Evolutionary conservation across 2,888 invertebrate genomes (phyloP), one percentile per base, ranked within the genome.

Genomic region (Rhagium mordax): DNA sequence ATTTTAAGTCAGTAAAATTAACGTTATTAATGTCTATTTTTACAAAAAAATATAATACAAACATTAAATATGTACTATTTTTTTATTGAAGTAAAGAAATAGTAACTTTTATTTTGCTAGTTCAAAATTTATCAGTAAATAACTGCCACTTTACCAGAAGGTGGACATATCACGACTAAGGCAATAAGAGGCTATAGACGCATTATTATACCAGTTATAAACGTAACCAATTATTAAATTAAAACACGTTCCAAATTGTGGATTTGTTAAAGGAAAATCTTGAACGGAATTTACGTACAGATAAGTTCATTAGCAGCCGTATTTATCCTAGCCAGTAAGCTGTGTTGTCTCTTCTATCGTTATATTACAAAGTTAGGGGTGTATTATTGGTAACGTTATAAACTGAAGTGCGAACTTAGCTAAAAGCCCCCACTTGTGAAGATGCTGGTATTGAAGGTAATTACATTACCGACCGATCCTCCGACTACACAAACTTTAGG

Each of bases 301-400:
- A 71, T 74, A 74, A 74, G 72, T 77, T 77, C 73, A 73, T 77
- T 76, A 77, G 62, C 72, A 55, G 59, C 62, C 62, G 67, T 78
- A 74, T 74, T 75, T 75, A 75, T 70, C 71, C 68, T 78, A 61
- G 60, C 69, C 70, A 59, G 57, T 57, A 68, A 69, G 53, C 55
- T n/a, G 62, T 62, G 68, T 74, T 74, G 71, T 74, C 60, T 59
- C 59, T 47, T 62, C 61, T 33, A 71, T 64, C 69, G 51, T 66
- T 33, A 51, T 41, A 74, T 76, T 76, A 72, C 77, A 77, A 81
- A 81, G 79, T 81, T 81, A 65, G 77, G 81, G 82, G 81, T 80
- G 81, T 84, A 84, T 84, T 85, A 84, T 84, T 82, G 84, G 82
- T 85, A 85, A 84, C 81, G 83, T 81, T 83, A 83, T 84, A 83